Conservation (phyloP, 92 coral and sea anemone genomes). For the Epizoanthus stellaris region DNA sequence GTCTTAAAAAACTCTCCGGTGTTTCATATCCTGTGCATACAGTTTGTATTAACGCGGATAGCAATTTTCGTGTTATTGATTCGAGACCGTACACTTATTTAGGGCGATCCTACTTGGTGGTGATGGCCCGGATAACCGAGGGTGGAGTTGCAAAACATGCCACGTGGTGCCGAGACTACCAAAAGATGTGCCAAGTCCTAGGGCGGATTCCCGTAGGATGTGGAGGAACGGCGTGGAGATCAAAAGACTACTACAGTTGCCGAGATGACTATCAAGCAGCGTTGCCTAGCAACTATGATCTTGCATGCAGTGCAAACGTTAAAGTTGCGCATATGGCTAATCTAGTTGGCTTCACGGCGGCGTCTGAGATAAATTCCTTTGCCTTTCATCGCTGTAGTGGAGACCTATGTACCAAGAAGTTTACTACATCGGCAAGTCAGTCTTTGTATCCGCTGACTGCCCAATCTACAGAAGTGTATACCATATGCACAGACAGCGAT, state of each 20-base stretch:
- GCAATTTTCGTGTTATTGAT: constrained; percentile 57
- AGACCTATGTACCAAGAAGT: constrained; percentile 32
- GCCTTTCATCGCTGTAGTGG: constrained; percentile 49
- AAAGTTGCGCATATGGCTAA: constrained; percentile 44
- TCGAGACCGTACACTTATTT: neutral
- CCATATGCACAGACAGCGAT: constrained; percentile 62
- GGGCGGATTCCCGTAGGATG: constrained; percentile 57
- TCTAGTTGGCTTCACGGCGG: constrained; percentile 58
- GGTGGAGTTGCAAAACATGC: constrained; percentile 50
- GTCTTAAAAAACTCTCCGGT: too few species aligned
- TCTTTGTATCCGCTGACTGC: constrained; percentile 46
- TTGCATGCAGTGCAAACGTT: constrained; percentile 30
- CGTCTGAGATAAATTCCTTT: constrained; percentile 47
- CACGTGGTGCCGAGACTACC: constrained; percentile 67
- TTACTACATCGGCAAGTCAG: neutral
- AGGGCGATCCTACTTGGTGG: constrained; percentile 46
- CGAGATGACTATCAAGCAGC: constrained; percentile 60
- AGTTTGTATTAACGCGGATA: constrained; percentile 67
- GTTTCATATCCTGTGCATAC: constrained; percentile 25
- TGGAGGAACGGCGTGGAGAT: constrained; percentile 44
- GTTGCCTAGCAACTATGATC: constrained; percentile 18
- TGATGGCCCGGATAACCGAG: constrained; percentile 41
- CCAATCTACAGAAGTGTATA: constrained; percentile 29
- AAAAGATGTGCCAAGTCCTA: constrained; percentile 60
- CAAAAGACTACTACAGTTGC: constrained; percentile 44